These are phyloP conservation scores for Penaeus vannamei DNA, from an alignment of 1,140 invertebrate genomes.

Conservation along the genomic window DNA sequence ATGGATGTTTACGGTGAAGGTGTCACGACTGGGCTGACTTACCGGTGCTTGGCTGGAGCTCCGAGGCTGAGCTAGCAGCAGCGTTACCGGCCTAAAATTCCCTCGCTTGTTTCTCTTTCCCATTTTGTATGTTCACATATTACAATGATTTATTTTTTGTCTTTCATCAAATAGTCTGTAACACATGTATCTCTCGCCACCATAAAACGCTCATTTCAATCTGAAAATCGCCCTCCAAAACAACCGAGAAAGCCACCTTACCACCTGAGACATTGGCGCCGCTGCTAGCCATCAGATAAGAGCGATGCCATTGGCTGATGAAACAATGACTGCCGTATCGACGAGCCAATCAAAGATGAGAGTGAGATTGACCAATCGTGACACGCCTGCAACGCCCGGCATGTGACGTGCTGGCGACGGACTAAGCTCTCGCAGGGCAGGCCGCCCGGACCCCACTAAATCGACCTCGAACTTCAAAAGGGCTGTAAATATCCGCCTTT, in stretches of 20 bases:
- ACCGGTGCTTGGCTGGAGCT: no score
- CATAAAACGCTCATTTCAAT: not conserved
- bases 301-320: conserved; percentile 60
- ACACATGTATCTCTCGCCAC: not conserved
- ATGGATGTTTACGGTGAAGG: no score
- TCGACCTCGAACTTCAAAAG: conserved; percentile 2
- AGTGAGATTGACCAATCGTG: conserved; percentile 58
- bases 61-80: no score
- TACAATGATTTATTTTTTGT: no score
- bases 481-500: not conserved
- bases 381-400: conserved; percentile 55
- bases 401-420: conserved; percentile 53
- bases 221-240: not conserved
- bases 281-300: conserved; percentile 55
- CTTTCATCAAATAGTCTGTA: no score
- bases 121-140: no score
- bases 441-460: not conserved
- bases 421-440: conserved; percentile 21
- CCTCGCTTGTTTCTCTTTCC: no score
- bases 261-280: not conserved
- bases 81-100: no score
- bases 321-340: conserved; percentile 60
- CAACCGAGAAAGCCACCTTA: not conserved
- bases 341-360: conserved; percentile 59
- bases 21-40: no score